Conservation (phyloP, 2,113 vertebrate genomes). For the Acanthochromis polyacanthus region DNA sequence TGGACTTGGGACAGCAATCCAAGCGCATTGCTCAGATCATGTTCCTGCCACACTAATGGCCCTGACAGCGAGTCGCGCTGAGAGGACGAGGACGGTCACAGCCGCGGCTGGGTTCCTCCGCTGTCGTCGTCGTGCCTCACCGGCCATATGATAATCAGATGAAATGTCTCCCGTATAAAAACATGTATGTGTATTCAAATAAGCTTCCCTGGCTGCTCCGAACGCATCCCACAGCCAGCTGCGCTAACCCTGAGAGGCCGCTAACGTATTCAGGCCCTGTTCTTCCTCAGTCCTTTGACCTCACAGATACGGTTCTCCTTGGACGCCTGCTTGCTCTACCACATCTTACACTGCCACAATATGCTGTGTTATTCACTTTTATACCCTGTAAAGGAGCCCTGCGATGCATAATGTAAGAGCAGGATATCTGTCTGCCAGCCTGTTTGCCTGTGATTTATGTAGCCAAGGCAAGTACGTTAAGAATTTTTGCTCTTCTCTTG, state of each 20-base stretch:
- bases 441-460: conserved; percentile 68
- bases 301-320: conserved; percentile 74
- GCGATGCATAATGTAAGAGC: conserved; percentile 77
- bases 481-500: conserved; percentile 17
- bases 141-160: conserved; percentile 81
- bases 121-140: conserved; percentile 65
- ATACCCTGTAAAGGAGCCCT: conserved; percentile 60
- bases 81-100: conserved; percentile 77
- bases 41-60: conserved; percentile 89
- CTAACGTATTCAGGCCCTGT: conserved; percentile 69
- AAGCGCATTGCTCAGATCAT: conserved; percentile 98
- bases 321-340: conserved; percentile 75
- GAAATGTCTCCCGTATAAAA: conserved; percentile 64
- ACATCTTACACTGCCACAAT: conserved; percentile 71
- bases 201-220: conserved; percentile 41
- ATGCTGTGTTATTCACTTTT: conserved; percentile 71
- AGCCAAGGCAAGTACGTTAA: conserved; percentile 22
- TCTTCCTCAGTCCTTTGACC: conserved; percentile 67
- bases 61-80: conserved; percentile 91
- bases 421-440: conserved; percentile 64
- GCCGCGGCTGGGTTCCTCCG: conserved; percentile 63
- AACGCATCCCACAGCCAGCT: conserved; percentile 52
- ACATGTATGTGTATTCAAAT: conserved; percentile 75
- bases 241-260: conserved; percentile 63
- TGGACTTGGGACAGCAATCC: conserved; percentile 98